Evolutionary conservation across 2,797 vertebrate genomes (phyloP).

Genomic region (Podarcis lilfordi): DNA sequence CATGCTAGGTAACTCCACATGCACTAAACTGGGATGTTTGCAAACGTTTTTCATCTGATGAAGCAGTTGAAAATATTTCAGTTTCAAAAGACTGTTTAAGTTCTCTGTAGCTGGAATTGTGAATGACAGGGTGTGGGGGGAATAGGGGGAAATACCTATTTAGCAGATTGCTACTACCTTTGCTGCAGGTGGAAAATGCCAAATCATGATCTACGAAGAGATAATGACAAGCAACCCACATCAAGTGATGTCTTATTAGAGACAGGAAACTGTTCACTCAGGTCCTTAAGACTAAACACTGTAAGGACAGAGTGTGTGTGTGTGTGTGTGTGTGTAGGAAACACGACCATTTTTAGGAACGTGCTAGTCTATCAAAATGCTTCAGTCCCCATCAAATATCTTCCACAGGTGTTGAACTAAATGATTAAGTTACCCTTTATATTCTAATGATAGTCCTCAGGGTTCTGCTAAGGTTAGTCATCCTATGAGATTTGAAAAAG

Average conservation of each 20-base stretch:
- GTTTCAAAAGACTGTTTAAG: not conserved
- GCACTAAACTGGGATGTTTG: not conserved
- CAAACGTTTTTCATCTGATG: not conserved
- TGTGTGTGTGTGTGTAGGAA: not conserved
- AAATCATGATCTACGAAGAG: constrained; percentile 32
- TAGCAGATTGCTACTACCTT: constrained; percentile 1
- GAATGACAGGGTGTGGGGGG: not conserved
- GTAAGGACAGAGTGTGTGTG: too few species aligned
- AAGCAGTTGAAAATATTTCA: not conserved
- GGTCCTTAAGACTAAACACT: not conserved
- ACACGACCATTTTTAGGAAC: not conserved
- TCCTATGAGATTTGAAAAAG: not conserved
- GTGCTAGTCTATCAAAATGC: not conserved
- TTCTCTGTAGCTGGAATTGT: not conserved
- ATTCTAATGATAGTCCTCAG: not conserved
- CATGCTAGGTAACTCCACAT: not conserved
- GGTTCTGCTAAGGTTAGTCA: not conserved
- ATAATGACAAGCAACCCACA: constrained; percentile 53
- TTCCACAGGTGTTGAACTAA: too few species aligned
- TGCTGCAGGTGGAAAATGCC: not conserved
- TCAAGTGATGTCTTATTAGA: constrained; percentile 42
- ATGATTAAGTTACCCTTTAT: not conserved
- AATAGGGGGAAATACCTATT: not conserved
- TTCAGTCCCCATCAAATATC: too few species aligned
- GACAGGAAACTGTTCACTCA: constrained; percentile 32